Conservation (phyloP, 2,797 vertebrate species). For the Chromobotia macracanthus region DNA sequence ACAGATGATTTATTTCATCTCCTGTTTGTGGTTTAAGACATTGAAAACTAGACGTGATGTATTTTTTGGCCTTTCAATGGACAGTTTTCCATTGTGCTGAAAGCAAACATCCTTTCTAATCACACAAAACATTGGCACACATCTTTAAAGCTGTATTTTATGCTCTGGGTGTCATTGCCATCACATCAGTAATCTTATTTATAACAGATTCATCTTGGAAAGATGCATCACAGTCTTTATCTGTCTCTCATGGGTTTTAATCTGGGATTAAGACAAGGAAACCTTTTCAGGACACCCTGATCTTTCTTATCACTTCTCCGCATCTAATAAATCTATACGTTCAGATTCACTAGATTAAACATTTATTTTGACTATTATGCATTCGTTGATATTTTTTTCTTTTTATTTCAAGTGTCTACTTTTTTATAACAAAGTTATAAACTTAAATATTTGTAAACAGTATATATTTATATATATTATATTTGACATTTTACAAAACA, state of each 20-base stretch:
- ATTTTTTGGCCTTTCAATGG: no score
- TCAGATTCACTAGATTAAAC: background rate
- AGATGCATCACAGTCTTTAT: background rate
- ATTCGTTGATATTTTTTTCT: no score
- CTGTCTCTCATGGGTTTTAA: background rate
- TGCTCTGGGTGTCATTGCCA: background rate
- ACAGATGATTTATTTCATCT: background rate
- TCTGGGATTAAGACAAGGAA: background rate
- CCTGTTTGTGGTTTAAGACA: background rate
- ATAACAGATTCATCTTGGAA: constrained; percentile 1
- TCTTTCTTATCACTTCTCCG: background rate
- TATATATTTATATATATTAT: no score
- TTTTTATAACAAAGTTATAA: no score
- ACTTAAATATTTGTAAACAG: no score
- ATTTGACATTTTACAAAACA: no score
- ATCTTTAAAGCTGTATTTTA: background rate
- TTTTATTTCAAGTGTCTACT: no score
- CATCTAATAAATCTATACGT: background rate
- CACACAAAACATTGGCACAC: background rate
- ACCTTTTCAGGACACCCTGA: background rate
- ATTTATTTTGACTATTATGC: background rate
- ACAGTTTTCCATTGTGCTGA: background rate
- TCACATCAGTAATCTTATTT: constrained; percentile 13
- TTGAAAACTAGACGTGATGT: no score
- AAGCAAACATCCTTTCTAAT: no score